phyloP scores from a whole-genome alignment of 2,797 vertebrate genomes.

The Pteronotus mesoamericanus region DNA sequence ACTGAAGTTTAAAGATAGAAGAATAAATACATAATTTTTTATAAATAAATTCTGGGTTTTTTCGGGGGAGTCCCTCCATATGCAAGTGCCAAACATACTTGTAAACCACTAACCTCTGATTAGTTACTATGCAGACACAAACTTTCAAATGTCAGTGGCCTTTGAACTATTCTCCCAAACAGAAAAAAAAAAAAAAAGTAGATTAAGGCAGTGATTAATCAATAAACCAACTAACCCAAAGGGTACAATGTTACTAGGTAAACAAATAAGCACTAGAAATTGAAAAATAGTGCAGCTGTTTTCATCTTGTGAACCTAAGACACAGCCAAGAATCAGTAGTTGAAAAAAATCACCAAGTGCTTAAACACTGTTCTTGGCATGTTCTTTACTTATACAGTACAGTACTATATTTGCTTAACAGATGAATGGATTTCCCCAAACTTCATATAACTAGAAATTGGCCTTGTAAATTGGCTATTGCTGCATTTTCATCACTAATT shows the following conservation, averaged over 20 bases:
- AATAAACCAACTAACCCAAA: constrained; percentile 53
- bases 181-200: neutral
- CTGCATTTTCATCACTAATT: neutral
- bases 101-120: constrained; percentile 14
- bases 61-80: neutral
- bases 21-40: neutral
- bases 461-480: neutral
- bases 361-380: neutral
- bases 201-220: constrained; percentile 66
- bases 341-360: constrained; percentile 31
- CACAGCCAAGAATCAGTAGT: constrained; percentile 49
- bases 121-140: neutral
- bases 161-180: constrained; percentile 45
- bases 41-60: neutral
- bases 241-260: constrained; percentile 45
- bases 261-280: constrained; percentile 59
- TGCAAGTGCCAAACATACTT: neutral
- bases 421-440: neutral
- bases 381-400: neutral
- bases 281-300: constrained; percentile 55
- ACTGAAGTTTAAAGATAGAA: neutral
- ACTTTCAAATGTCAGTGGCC: constrained; percentile 11
- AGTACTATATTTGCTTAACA: neutral
- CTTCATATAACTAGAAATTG: neutral
- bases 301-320: constrained; percentile 46